Percentiles rank a stretch among this genome's conserved stretches.
Conservation (phyloP, 2,797 vertebrate genomes). For the Lagodon rhomboides region DNA sequence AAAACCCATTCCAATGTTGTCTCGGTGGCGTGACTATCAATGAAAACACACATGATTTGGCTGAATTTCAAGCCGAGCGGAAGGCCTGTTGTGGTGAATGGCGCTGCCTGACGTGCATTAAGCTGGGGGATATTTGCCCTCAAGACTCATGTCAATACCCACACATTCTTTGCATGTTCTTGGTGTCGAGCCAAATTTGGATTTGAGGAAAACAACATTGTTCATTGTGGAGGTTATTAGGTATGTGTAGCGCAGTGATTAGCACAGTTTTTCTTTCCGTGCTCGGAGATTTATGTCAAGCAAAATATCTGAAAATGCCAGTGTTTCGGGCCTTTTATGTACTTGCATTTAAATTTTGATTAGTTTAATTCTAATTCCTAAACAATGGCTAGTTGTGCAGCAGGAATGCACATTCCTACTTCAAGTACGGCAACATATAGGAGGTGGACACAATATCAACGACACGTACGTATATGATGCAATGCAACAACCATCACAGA, state of each 20-base stretch:
- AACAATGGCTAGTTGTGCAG: not conserved
- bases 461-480: not conserved
- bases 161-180: conserved; percentile 50
- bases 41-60: conserved; percentile 20
- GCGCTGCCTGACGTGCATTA: not conserved
- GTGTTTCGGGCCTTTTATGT: not conserved
- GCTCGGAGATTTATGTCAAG: not conserved
- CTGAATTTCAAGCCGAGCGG: conserved; percentile 3
- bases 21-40: conserved; percentile 9
- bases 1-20: conserved; percentile 30
- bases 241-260: conserved; percentile 33
- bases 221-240: conserved; percentile 48
- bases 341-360: not conserved
- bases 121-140: conserved; percentile 5
- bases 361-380: not conserved
- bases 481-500: not conserved
- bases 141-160: not conserved
- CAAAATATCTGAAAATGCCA: conserved; percentile 16
- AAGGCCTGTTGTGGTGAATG: not conserved
- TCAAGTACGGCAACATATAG: not conserved
- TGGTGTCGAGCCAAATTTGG: conserved; percentile 51
- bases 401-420: not conserved
- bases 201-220: conserved; percentile 51
- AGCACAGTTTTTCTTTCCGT: conserved; percentile 1
- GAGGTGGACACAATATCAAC: not conserved